Conservation (phyloP, 2,888 invertebrate species). For the Netelia fuscicornis region DNA sequence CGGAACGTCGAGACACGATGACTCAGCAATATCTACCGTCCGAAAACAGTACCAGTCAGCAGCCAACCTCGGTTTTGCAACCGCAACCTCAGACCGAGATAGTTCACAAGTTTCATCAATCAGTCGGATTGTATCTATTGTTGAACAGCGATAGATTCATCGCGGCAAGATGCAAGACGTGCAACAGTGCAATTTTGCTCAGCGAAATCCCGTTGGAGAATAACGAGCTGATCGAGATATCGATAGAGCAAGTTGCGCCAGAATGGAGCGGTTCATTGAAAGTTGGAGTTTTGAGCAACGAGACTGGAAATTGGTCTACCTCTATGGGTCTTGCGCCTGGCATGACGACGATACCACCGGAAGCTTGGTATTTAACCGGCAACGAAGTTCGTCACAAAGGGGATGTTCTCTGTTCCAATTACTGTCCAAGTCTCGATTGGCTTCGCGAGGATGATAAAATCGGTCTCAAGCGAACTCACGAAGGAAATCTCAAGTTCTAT, state of each 20-base stretch:
- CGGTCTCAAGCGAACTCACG: conserved; percentile 90
- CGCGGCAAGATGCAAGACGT: conserved; percentile 88
- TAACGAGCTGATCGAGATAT: conserved; percentile 93
- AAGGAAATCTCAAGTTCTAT: conserved; percentile 90
- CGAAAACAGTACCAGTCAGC: conserved; percentile 87
- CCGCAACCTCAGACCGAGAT: conserved; percentile 85
- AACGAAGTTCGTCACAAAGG: conserved; percentile 90
- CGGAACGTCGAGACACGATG: conserved; percentile 82
- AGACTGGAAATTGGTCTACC: conserved; percentile 83
- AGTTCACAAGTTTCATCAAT: conserved; percentile 86
- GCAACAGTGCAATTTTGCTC: conserved; percentile 88
- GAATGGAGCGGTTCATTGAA: conserved; percentile 91
- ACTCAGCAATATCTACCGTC: conserved; percentile 83
- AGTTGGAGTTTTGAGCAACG: conserved; percentile 92
- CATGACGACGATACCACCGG: conserved; percentile 88
- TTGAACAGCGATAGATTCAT: conserved; percentile 89
- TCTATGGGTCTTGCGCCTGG: conserved; percentile 88
- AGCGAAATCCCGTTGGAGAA: conserved; percentile 90
- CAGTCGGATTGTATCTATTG: conserved; percentile 89
- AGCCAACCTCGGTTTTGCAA: conserved; percentile 86
- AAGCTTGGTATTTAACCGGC: conserved; percentile 90
- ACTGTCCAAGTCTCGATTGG: conserved; percentile 92
- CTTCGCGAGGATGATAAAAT: conserved; percentile 92
- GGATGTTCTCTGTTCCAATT: conserved; percentile 89
- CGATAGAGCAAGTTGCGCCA: conserved; percentile 87